phyloP scores from a whole-genome alignment of 2,888 invertebrate species.

The Poecilus cupreus region DNA sequence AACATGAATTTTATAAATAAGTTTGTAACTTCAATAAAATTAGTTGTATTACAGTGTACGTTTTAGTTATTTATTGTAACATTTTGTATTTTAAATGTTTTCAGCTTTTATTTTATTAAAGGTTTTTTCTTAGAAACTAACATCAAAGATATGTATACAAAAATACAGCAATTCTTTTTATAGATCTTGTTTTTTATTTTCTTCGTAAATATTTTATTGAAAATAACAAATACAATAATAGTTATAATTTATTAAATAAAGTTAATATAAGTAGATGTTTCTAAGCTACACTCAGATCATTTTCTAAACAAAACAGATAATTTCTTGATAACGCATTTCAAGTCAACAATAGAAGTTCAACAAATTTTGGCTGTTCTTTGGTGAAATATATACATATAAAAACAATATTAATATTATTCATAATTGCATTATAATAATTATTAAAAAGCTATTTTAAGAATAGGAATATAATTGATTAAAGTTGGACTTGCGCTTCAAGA shows the following conservation, averaged over 20 bases:
- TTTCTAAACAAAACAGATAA: constrained; percentile 31
- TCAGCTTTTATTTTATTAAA: constrained; percentile 2
- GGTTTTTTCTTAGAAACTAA: background rate
- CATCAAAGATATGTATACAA: background rate
- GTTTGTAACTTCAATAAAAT: constrained; percentile 60
- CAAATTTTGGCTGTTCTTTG: constrained; percentile 43
- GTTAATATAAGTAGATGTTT: constrained; percentile 38
- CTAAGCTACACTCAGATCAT: constrained; percentile 45
- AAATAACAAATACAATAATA: constrained; percentile 49
- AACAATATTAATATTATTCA: background rate
- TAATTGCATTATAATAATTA: background rate
- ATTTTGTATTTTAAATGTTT: background rate
- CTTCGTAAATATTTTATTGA: constrained; percentile 38
- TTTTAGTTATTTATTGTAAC: constrained; percentile 41
- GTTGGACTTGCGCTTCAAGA: constrained; percentile 26
- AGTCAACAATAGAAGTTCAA: constrained; percentile 23
- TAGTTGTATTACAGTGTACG: constrained; percentile 46
- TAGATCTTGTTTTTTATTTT: constrained; percentile 29
- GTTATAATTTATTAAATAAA: constrained; percentile 43
- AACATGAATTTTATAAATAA: constrained; percentile 99
- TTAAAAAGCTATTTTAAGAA: constrained; percentile 23
- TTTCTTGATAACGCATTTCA: constrained; percentile 26
- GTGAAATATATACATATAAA: constrained; percentile 8
- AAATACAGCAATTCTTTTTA: constrained; percentile 1
- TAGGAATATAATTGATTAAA: constrained; percentile 18